A percentile compares a stretch with the other conserved stretches of the same genome.
These are phyloP conservation scores for Drosophila nikananu DNA, from an alignment of 1,140 invertebrate genomes.

Conservation along the genomic window DNA sequence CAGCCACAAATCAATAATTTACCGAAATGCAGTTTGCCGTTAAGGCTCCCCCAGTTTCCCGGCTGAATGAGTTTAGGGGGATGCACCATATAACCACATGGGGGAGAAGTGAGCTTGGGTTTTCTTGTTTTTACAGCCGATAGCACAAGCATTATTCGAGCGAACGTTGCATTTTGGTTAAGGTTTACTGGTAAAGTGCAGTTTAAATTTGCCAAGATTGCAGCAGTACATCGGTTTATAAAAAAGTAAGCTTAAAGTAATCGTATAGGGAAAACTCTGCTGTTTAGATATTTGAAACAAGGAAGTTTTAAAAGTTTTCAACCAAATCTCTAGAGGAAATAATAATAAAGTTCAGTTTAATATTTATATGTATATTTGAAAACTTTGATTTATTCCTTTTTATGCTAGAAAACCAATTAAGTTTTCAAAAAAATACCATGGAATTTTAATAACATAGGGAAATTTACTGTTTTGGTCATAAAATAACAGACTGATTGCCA, in stretches of 20 bases:
- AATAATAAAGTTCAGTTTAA: not conserved
- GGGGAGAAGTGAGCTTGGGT: conserved; percentile 6
- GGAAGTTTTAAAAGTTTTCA: not conserved
- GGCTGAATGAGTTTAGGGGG: not conserved
- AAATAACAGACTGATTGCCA: conserved; percentile 3
- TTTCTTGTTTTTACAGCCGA: conserved; percentile 38
- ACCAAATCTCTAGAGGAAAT: not conserved
- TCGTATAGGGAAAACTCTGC: not conserved
- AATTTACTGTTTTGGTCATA: not conserved
- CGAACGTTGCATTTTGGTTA: conserved; percentile 13
- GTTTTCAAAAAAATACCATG: not conserved
- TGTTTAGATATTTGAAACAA: not conserved
- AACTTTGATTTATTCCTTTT: conserved; percentile 1
- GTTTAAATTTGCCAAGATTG: conserved; percentile 13
- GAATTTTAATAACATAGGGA: not conserved
- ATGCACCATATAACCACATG: conserved; percentile 23
- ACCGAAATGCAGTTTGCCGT: conserved; percentile 44
- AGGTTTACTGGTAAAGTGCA: conserved; percentile 11
- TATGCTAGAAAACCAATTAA: not conserved
- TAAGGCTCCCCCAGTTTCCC: conserved; percentile 11
- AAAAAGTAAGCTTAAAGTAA: not conserved
- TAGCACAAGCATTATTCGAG: conserved; percentile 18
- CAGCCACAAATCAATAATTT: conserved; percentile 57
- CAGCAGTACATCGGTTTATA: not conserved
- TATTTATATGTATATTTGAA: not conserved